Evolutionary conservation across 2,888 invertebrate species (phyloP), one percentile per base, ranked within the genome.

Genomic region (Aquatica leii): DNA sequence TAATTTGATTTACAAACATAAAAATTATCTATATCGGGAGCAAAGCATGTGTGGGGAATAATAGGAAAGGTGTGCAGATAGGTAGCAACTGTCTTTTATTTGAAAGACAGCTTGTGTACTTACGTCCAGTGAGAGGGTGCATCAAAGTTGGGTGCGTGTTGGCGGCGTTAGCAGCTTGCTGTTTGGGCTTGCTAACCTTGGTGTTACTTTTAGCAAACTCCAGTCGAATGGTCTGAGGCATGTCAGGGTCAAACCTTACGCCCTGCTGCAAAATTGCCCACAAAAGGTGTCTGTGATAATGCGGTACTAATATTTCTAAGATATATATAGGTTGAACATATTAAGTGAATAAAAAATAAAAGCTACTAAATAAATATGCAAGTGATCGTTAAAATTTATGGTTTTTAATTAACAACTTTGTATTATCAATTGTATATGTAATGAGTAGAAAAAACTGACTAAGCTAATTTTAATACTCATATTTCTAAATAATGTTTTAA

Each of bases 161-260:
- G 86, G 92, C 90, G 87, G 94, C 92, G 88, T 95, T 94, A 87
- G 92, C 91, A 87, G 93, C 91, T 87, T 95, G 94, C 88, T 94
- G 94, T 90, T 95, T 96, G 90, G 95, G 96, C 91, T 99, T 99
- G 91, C 97, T 97, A 89, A 99, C 99, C 93, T 99, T 99, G 87
- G 99, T 99, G 92, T 99, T 99, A 91, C 98, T 98, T 92, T 98
- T 98, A 88, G 99, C 99, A 91, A 99, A 98, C 92, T 99, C 99
- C 90, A 99, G 93, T 86, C 99, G 94, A 88, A 99, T 95, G 84
- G 98, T 98, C 93, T 99, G 99, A 86, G 98, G 97, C 91, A 98
- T 94, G 89, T 99, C 99, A 86, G 99, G 99, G 90, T 99, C 99
- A 90, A 99, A 99, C 87, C 98, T 93, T 86, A 99, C 98, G 86